Evolutionary conservation across 2,113 vertebrate species (phyloP), one percentile per base, ranked within the genome.

Genomic region (Orientallactaga bullata): DNA sequence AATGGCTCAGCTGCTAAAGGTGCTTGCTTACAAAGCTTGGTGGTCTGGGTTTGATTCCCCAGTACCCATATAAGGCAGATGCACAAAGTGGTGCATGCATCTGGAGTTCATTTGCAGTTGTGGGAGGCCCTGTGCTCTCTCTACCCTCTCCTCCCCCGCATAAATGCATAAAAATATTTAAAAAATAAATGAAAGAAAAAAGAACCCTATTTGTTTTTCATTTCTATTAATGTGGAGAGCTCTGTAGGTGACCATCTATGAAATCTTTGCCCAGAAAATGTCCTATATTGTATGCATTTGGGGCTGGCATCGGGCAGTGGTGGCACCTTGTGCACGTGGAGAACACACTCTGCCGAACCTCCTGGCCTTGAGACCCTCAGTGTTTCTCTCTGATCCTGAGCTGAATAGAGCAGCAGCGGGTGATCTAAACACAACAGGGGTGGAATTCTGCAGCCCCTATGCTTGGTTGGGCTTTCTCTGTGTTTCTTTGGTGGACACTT

Each of bases 261-360:
- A 94, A 66, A 80, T 94, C 5, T 91, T 95, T 65, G 37, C 35
- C 35, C 68, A 77, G 30, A 92, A 89, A 90, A 51, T 88, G 17
- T 9, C 47, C 23, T 84, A 7, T 23, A 32, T 7, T 71, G n/a
- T 37, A 28, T 86, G 17, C 28, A 68, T 72, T 78, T 76, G 68
- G 39, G 42, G 13, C 20, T 74, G 60, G 17, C 20, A 37, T 18
- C 39, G 77, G 61, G 11, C 3, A 58, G 16, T 72, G 20, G 10
- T 71, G 73, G 60, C 66, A 28, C 21, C 12, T 17, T 7, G 7
- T 30, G 26, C 18, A 17, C 16, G 37, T 4, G 55, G 47, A 21
- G 7, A 7, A 30, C 5, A 66, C 0, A 37, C 21, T 66, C 65
- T 65, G 32, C 10, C 60, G 4, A 39, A 16, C 1, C 37, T 32